phyloP scores from a whole-genome alignment of 2,113 vertebrate genomes.

The Nipponia nippon region DNA sequence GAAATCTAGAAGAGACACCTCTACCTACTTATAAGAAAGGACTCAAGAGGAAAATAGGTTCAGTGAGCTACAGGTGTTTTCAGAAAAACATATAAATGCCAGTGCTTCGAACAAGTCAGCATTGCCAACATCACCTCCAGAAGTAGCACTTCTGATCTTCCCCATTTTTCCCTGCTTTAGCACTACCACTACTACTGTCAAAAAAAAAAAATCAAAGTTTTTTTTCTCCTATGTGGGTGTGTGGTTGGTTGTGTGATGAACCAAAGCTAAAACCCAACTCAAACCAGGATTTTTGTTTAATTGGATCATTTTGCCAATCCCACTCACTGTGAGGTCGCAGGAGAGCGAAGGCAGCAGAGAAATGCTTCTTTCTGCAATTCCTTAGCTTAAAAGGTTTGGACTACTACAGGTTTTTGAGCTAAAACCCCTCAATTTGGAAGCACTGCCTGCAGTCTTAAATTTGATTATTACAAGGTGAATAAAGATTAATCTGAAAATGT shows the following conservation, averaged over 20 bases:
- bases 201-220: too few relatives aligned
- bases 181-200: too few relatives aligned
- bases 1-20: not conserved
- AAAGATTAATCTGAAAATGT: not conserved
- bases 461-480: not conserved
- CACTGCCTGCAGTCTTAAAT: fast-evolving
- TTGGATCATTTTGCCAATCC: not conserved
- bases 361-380: not conserved
- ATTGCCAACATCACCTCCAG: not conserved
- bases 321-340: fast-evolving
- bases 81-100: not conserved
- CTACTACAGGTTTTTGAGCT: not conserved
- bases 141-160: not conserved
- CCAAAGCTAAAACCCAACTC: not conserved
- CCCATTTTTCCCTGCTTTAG: not conserved
- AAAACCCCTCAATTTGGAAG: not conserved
- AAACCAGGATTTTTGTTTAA: not conserved
- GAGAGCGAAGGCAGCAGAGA: not conserved
- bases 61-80: not conserved
- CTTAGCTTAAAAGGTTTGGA: not conserved
- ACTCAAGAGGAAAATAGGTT: not conserved
- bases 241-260: fast-evolving
- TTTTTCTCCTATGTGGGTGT: fast-evolving
- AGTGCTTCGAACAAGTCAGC: not conserved
- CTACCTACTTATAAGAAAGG: not conserved